Percentiles rank a stretch among this genome's conserved stretches.
Conservation (phyloP, 2,113 vertebrate species). For the Cynocephalus volans region DNA sequence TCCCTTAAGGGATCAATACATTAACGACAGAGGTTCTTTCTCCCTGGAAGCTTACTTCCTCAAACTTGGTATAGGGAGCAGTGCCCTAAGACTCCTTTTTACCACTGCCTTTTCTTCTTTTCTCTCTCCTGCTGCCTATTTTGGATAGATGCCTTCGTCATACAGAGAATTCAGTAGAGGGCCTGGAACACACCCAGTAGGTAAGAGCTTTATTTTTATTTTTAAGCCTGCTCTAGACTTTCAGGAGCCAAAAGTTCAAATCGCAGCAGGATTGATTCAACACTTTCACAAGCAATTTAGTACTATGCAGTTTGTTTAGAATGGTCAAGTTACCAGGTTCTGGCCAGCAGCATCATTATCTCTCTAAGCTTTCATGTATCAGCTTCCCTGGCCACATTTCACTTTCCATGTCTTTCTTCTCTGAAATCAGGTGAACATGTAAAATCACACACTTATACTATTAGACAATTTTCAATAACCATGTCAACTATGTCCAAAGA, state of each 20-base stretch:
- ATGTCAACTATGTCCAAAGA: conserved; percentile 60
- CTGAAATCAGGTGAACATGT: conserved; percentile 71
- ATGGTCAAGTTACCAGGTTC: conserved; percentile 77
- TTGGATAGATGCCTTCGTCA: conserved; percentile 4
- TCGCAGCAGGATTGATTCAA: conserved; percentile 76
- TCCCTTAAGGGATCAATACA: conserved; percentile 56
- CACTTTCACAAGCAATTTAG: conserved; percentile 78
- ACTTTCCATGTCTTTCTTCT: conserved; percentile 69
- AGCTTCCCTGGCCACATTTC: conserved; percentile 75
- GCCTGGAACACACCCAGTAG: conserved; percentile 66
- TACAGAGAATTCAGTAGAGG: conserved; percentile 32
- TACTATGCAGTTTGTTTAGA: conserved; percentile 73
- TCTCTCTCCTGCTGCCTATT: conserved; percentile 39
- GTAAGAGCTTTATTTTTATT: conserved; percentile 78
- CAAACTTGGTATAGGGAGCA: not conserved
- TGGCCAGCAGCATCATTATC: conserved; percentile 76
- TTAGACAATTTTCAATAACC: conserved; percentile 50
- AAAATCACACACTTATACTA: conserved; percentile 65
- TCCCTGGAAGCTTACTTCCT: not conserved
- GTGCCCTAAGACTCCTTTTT: not conserved
- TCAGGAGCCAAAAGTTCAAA: conserved; percentile 85
- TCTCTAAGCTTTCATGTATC: conserved; percentile 76
- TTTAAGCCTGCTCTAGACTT: conserved; percentile 81
- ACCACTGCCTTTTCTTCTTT: not conserved
- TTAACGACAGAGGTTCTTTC: conserved; percentile 29